Conservation (phyloP, 2,797 vertebrate genomes). For the Orientallactaga sibirica region DNA sequence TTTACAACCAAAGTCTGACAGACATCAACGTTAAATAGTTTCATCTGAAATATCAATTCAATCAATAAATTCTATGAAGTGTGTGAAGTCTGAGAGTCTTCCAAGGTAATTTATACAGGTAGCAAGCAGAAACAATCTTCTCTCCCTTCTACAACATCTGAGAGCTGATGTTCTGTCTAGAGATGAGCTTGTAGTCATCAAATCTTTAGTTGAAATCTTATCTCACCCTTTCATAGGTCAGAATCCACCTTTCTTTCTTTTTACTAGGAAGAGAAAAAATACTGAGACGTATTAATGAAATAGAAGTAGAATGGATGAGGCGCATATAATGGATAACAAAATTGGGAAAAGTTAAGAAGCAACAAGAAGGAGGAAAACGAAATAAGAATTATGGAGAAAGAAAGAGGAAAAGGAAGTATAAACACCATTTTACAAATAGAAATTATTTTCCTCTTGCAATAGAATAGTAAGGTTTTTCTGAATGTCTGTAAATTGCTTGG, state of each 20-base stretch:
- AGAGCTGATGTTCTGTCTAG: not conserved
- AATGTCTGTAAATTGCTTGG: constrained; percentile 41
- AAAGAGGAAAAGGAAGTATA: not conserved
- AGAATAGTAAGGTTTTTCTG: not conserved
- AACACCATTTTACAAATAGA: not conserved
- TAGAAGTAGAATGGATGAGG: not conserved
- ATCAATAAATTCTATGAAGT: constrained; percentile 14
- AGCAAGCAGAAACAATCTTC: not conserved
- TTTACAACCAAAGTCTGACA: not conserved
- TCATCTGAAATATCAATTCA: constrained; percentile 24
- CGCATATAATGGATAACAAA: not conserved
- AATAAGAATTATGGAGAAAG: constrained; percentile 1
- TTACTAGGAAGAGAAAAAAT: not conserved
- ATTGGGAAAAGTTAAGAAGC: not conserved
- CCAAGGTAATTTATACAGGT: not conserved
- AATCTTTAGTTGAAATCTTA: not conserved
- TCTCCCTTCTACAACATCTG: not conserved
- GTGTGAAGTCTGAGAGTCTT: not conserved
- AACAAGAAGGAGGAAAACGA: not conserved
- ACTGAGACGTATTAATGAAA: not conserved
- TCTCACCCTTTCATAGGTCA: not conserved
- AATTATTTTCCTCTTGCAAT: not conserved
- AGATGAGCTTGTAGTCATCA: not conserved
- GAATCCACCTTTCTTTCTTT: constrained; percentile 49
- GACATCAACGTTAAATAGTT: not conserved